Evolutionary conservation across 2,113 vertebrate species (phyloP).

Genomic region (Pelodiscus sinensis): DNA sequence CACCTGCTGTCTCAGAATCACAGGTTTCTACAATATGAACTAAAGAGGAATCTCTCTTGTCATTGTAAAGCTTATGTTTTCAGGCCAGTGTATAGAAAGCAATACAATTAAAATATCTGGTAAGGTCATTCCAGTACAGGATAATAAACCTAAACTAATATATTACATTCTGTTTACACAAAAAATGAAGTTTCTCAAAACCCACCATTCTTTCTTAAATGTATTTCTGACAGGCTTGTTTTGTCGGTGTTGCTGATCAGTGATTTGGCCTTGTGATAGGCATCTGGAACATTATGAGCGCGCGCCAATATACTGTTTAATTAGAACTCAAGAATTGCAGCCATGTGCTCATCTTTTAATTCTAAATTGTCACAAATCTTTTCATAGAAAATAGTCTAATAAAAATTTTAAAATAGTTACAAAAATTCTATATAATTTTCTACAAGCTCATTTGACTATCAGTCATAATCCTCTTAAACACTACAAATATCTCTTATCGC

Average conservation of each 20-base stretch:
- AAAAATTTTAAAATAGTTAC: not conserved
- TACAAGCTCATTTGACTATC: not conserved
- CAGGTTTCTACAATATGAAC: not conserved
- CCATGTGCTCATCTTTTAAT: not conserved
- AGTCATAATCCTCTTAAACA: not conserved
- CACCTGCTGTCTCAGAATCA: not conserved
- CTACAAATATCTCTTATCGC: not conserved
- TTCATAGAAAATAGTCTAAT: not conserved
- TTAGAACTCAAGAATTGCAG: not conserved
- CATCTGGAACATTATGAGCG: not conserved
- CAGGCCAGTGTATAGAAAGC: not conserved
- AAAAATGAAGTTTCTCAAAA: not conserved
- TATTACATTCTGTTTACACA: not conserved
- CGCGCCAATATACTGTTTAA: not conserved
- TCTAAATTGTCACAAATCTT: not conserved
- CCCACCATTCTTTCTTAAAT: not conserved
- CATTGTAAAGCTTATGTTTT: not conserved
- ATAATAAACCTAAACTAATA: not conserved
- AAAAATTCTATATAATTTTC: not conserved
- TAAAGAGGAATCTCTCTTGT: not conserved
- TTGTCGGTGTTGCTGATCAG: not conserved
- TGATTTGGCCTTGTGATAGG: not conserved
- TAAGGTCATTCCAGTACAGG: not conserved
- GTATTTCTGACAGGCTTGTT: not conserved
- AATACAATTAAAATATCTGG: not conserved